Conservation (phyloP, 2,797 vertebrate species). For the Tauraco hartlaubi region DNA sequence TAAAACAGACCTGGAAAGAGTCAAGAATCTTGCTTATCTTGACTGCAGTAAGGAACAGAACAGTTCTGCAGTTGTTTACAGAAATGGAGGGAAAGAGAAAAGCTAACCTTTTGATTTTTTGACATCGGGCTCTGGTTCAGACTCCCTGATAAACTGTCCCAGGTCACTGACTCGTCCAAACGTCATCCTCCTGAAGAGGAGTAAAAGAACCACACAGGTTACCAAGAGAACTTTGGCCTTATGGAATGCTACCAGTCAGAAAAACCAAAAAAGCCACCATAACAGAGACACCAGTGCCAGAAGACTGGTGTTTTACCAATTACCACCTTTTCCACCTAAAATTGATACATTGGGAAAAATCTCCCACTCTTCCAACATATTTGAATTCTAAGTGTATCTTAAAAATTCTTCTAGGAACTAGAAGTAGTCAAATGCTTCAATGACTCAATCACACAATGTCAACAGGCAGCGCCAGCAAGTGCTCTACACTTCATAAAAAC, state of each 20-base stretch:
- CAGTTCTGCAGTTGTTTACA: not conserved
- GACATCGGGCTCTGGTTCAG: constrained; percentile 97
- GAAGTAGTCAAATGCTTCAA: not conserved
- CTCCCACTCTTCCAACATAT: rapidly evolving
- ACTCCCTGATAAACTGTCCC: constrained; percentile 98
- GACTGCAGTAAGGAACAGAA: not conserved
- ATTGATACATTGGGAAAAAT: not conserved
- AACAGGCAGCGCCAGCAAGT: not conserved
- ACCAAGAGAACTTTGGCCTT: not conserved
- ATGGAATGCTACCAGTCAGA: not conserved
- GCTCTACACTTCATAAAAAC: not conserved
- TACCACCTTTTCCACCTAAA: not conserved
- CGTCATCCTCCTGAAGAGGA: constrained; percentile 90
- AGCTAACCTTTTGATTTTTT: constrained; percentile 97
- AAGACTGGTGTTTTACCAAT: not conserved
- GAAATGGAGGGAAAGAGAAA: not conserved
- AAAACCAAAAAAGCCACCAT: not conserved
- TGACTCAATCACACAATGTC: not conserved
- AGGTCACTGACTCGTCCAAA: constrained; percentile 98
- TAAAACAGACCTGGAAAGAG: not conserved
- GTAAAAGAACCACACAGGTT: not conserved
- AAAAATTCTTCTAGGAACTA: not conserved
- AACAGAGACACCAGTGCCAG: not conserved
- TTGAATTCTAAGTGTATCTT: not conserved
- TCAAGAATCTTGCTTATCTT: not conserved